phyloP scores from a whole-genome alignment of 2,888 invertebrate species.

The Cerastis leucographa region DNA sequence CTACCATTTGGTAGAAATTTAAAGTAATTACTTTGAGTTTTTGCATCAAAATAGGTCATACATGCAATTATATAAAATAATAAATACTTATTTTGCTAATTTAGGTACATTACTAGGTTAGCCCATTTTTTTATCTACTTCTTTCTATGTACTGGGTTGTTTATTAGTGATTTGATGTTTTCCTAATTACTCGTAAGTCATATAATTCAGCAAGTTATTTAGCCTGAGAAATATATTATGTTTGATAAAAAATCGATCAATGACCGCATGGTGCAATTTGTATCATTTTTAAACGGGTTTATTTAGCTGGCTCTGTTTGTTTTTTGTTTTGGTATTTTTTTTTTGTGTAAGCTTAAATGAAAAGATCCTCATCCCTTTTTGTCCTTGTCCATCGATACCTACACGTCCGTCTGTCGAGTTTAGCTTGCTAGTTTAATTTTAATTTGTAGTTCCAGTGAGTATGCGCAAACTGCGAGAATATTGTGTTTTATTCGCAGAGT shows the following conservation, averaged over 20 bases:
- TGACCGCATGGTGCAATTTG: background rate
- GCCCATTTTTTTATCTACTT: background rate
- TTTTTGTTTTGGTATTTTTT: background rate
- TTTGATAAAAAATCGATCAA: background rate
- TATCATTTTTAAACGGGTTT: background rate
- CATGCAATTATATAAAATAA: background rate
- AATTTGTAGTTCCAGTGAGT: background rate
- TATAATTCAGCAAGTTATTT: background rate
- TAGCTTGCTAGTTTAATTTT: background rate
- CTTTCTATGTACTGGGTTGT: background rate
- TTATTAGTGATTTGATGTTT: background rate
- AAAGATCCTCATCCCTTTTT: no score
- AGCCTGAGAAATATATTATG: background rate
- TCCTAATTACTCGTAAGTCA: no score
- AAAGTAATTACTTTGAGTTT: background rate
- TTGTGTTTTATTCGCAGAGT: background rate
- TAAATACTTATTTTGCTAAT: background rate
- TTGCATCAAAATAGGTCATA: background rate
- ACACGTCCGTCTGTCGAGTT: background rate
- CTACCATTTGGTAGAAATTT: slow-evolving; percentile 20
- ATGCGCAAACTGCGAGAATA: background rate
- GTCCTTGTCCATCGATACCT: background rate
- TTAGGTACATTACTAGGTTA: background rate
- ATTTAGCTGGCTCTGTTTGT: no score
- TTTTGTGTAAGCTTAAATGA: background rate